phyloP scores from a whole-genome alignment of 2,113 vertebrate genomes.

The Protomyctophum bolini region DNA sequence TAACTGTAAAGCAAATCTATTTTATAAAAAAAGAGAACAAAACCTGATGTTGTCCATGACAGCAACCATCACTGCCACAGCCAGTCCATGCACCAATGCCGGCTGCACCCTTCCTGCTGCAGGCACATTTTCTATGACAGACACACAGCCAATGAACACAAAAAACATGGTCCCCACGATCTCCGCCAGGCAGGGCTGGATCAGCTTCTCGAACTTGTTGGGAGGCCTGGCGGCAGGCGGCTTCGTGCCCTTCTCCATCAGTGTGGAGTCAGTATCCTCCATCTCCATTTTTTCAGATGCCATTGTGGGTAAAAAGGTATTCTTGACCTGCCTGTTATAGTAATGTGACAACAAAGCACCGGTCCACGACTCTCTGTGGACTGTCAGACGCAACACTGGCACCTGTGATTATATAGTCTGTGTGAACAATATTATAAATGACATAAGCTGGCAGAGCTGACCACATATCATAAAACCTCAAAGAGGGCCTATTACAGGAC shows the following conservation, averaged over 20 bases:
- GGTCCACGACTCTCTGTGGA: not conserved
- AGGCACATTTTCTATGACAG: constrained; percentile 78
- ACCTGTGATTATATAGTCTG: too few relatives aligned
- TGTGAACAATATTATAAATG: constrained; percentile 25
- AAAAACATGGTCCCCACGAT: constrained; percentile 77
- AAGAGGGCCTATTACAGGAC: not conserved
- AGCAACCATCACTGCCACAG: constrained; percentile 71
- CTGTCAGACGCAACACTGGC: too few relatives aligned
- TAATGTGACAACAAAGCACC: not conserved
- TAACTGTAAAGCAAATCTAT: not conserved
- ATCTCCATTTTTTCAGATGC: constrained; percentile 68
- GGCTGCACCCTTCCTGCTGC: constrained; percentile 74
- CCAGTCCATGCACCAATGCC: constrained; percentile 77
- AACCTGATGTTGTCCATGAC: constrained; percentile 80
- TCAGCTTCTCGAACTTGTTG: constrained; percentile 64
- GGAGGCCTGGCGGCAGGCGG: not conserved
- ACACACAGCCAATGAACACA: constrained; percentile 80
- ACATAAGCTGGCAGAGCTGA: not conserved
- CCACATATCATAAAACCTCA: constrained; percentile 38
- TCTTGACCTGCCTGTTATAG: too few relatives aligned
- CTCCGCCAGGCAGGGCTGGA: constrained; percentile 78
- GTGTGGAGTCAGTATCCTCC: constrained; percentile 42
- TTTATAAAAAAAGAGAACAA: not conserved
- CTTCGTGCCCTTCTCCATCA: constrained; percentile 47
- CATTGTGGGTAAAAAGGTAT: constrained; percentile 35